Evolutionary conservation across 2,888 invertebrate species (phyloP).

Genomic region (Rotaria socialis): DNA sequence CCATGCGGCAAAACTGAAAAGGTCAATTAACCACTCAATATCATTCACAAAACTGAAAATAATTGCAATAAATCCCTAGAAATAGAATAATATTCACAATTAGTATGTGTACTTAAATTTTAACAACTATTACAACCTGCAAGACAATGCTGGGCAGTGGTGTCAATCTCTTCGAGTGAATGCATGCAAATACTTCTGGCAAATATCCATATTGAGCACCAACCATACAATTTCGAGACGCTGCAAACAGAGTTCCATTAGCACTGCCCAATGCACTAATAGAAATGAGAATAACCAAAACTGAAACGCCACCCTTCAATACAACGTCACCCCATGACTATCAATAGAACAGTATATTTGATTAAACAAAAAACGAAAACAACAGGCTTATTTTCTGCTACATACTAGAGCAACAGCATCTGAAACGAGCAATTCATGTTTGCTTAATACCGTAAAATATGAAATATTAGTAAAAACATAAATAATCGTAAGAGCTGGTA

Average conservation of each 20-base stretch:
- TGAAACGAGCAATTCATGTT: conserved; percentile 73
- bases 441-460: conserved; percentile 80
- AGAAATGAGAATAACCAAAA: not conserved
- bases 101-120: too few relatives aligned
- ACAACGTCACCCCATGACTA: conserved; percentile 1
- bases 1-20: conserved; percentile 21
- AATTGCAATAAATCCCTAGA: not conserved
- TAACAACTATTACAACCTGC: not conserved
- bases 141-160: not conserved
- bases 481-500: conserved; percentile 80
- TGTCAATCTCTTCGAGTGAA: not conserved
- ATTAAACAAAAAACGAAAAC: not conserved
- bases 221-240: conserved; percentile 13
- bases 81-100: not conserved
- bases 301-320: not conserved
- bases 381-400: not conserved
- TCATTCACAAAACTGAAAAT: not conserved
- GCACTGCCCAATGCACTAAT: conserved; percentile 14
- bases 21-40: not conserved
- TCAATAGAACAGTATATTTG: not conserved
- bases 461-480: conserved; percentile 85
- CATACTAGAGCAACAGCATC: conserved; percentile 74
- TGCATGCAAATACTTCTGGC: conserved; percentile 30
- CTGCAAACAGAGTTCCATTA: not conserved
- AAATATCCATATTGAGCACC: conserved; percentile 36